A percentile compares a stretch with the other conserved stretches of the same genome.
phyloP scores from a whole-genome alignment of 2,888 invertebrate genomes.

The Leucophenga montana region DNA sequence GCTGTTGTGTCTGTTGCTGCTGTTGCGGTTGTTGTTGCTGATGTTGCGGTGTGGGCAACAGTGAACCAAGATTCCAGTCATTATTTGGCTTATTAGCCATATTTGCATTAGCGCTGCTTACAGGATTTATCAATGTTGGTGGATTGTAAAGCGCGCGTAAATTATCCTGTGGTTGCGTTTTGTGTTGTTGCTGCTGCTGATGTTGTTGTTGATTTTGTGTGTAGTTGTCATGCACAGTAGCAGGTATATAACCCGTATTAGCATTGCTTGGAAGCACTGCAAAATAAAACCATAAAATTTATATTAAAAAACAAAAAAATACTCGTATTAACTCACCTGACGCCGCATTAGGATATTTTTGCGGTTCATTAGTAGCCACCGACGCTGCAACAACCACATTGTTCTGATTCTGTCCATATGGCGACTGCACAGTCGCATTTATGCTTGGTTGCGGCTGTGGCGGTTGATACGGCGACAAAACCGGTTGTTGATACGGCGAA shows the following conservation, averaged over 20 bases:
- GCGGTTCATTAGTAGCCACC: slow-evolving; percentile 65
- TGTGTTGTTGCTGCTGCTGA: slow-evolving; percentile 47
- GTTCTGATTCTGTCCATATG: slow-evolving; percentile 60
- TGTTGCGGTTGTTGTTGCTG: slow-evolving; percentile 36
- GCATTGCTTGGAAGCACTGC: slow-evolving; percentile 35
- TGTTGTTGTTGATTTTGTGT: slow-evolving; percentile 43
- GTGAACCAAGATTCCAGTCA: slow-evolving; percentile 54
- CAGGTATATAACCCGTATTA: slow-evolving; percentile 45
- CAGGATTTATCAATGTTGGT: slow-evolving; percentile 57
- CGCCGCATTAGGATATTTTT: neutral
- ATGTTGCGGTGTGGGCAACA: slow-evolving; percentile 46
- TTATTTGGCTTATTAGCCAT: slow-evolving; percentile 40
- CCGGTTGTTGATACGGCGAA: slow-evolving; percentile 74
- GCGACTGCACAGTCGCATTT: slow-evolving; percentile 46
- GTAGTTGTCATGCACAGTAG: slow-evolving; percentile 46
- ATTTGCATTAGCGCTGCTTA: slow-evolving; percentile 35
- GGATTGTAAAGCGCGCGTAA: slow-evolving; percentile 59
- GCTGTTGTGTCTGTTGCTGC: slow-evolving; percentile 27
- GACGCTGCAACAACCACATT: slow-evolving; percentile 48
- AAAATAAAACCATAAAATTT: slow-evolving; percentile 4
- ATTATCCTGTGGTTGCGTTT: slow-evolving; percentile 49
- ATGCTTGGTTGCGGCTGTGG: slow-evolving; percentile 50
- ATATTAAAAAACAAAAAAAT: slow-evolving; percentile 25
- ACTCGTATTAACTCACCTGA: slow-evolving; percentile 27
- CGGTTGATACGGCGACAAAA: slow-evolving; percentile 73